Conservation (phyloP, 2,797 vertebrate species). For the Eulemur mongoz region DNA sequence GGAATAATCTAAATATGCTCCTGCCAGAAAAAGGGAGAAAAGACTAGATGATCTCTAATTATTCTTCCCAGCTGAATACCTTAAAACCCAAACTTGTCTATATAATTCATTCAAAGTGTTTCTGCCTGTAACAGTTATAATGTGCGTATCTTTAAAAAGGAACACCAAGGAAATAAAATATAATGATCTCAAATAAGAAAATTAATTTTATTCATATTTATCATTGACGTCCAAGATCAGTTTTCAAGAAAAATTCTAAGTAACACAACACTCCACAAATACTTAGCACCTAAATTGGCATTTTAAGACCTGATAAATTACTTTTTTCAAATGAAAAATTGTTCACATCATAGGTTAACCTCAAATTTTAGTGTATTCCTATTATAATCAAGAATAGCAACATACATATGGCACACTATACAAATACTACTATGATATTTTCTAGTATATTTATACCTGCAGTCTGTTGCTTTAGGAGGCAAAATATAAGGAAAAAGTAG, state of each 20-base stretch:
- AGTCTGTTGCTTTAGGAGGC: conserved; percentile 95
- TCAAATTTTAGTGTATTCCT: conserved; percentile 8
- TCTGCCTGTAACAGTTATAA: not conserved
- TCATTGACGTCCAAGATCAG: conserved; percentile 28
- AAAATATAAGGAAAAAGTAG: conserved; percentile 94
- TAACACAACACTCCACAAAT: not conserved
- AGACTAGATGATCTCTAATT: not conserved
- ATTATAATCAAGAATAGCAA: conserved; percentile 39
- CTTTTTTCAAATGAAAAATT: conserved; percentile 39
- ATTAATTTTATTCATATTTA: conserved; percentile 32
- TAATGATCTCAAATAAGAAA: conserved; percentile 37
- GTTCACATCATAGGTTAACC: conserved; percentile 18
- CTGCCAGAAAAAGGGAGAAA: not conserved
- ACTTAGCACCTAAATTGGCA: not conserved
- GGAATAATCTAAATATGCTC: not conserved
- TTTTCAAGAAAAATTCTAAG: conserved; percentile 40
- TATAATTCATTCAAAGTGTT: conserved; percentile 37
- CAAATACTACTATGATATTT: conserved; percentile 34
- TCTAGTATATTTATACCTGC: conserved; percentile 89
- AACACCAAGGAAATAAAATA: conserved; percentile 28
- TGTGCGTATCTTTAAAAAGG: not conserved
- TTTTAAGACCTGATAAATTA: conserved; percentile 14
- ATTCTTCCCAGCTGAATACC: not conserved
- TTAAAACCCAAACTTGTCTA: not conserved
- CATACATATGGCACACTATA: not conserved